Evolutionary conservation across 2,113 vertebrate genomes (phyloP).

Genomic region (Rostratula benghalensis): DNA sequence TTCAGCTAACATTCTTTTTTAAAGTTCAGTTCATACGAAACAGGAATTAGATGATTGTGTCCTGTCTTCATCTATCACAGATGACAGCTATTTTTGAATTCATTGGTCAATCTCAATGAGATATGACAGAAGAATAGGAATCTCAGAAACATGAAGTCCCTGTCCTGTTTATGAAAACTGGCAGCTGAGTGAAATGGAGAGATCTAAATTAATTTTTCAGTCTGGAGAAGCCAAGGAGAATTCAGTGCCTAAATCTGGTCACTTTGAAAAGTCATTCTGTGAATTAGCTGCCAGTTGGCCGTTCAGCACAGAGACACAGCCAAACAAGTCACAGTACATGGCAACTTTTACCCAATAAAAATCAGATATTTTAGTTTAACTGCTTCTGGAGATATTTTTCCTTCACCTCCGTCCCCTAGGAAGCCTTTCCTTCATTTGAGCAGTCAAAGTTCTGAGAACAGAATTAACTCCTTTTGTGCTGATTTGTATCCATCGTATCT

Average conservation of each 20-base stretch:
- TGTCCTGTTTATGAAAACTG: neutral
- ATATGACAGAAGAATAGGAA: neutral
- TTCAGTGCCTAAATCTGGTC: neutral
- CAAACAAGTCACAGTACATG: neutral
- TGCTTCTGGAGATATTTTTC: neutral
- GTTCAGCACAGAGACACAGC: neutral
- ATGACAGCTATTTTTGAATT: constrained; percentile 11
- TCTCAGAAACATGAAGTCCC: neutral
- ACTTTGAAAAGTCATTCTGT: neutral
- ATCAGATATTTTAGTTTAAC: neutral
- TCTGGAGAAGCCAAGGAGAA: neutral
- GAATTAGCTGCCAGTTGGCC: neutral
- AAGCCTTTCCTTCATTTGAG: neutral
- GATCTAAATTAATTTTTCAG: neutral
- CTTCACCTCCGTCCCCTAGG: neutral
- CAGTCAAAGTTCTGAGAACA: neutral
- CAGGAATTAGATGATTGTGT: neutral
- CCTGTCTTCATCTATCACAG: neutral
- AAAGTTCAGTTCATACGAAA: neutral
- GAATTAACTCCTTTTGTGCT: neutral
- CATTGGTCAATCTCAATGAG: neutral
- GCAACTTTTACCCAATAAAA: neutral
- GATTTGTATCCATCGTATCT: neutral
- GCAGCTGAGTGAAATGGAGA: neutral
- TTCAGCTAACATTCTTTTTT: neutral